A percentile compares a stretch with the other conserved stretches of the same genome.
These are phyloP conservation scores for Ostrea denselamellosa DNA, from an alignment of 1,140 invertebrate genomes.

Conservation along the genomic window DNA sequence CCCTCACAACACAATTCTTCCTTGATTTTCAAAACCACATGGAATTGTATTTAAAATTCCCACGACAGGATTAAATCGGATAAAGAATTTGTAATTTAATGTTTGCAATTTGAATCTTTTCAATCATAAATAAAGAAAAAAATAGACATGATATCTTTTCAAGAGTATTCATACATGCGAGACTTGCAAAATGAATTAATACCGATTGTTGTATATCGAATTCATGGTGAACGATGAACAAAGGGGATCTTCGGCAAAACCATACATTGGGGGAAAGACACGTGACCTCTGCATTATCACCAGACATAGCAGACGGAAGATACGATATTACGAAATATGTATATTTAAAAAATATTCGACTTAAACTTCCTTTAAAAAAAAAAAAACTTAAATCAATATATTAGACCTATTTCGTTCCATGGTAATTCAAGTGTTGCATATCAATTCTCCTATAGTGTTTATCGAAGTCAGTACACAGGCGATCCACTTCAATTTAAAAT, in stretches of 20 bases:
- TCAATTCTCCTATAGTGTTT: conserved; percentile 15
- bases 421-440: conserved; percentile 23
- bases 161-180: conserved; percentile 12
- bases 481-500: conserved; percentile 31
- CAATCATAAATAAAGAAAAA: neutral
- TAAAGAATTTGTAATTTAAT: conserved; percentile 14
- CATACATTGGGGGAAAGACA: neutral
- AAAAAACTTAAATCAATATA: conserved; percentile 16
- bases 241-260: neutral
- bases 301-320: neutral
- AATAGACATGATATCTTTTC: neutral
- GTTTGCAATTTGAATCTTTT: neutral
- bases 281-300: neutral
- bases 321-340: conserved; percentile 15
- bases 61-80: conserved; percentile 12
- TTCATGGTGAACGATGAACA: neutral
- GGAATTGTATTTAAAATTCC: conserved; percentile 7
- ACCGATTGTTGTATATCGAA: neutral
- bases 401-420: neutral
- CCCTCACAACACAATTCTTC: neutral
- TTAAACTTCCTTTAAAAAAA: neutral
- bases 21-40: conserved; percentile 7
- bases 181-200: neutral
- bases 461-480: conserved; percentile 13
- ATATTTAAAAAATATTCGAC: neutral